Base-by-base conservation (phyloP, 2,888 invertebrate species). In the Cartodere bifasciata region DNA sequence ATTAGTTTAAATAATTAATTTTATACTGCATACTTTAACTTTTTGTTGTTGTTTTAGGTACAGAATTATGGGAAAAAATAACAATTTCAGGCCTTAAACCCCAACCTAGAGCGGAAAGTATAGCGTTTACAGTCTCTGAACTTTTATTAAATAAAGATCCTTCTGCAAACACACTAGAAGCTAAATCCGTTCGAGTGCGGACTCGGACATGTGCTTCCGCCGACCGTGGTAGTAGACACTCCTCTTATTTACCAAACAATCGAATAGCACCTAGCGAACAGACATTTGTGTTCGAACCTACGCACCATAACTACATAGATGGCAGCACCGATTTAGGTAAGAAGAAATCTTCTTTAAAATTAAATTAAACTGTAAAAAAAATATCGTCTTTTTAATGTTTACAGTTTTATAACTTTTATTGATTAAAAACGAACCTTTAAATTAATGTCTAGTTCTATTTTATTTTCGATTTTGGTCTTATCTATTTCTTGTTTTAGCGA, bases 31-130 rank as follows among this genome's bases (percentile, higher is more conserved):
- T n/a, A n/a, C n/a, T n/a, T 28, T 10, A 29, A 13, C 29, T 20
- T 9, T 13, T 29, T 21, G 21, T 29, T 29, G 33, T 34, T 34
- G 34, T 57, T 51, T 20, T 57, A 80, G 83, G 68, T 5, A 70
- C 75, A 3, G 82, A 82, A 56, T 67, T 68, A 4, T 84, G 84
- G 83, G 83, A 84, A 52, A 73, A 75, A 41, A 65, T 84, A 27
- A 55, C 62, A 5, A 69, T 75, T 25, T 56, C 62, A 4, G 70
- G 73, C 10, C 50, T 69, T 24, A 68, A 72, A 47, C 81, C 82
- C 0, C 72, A 75, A 16, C 72, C 78, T 1, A 69, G 78, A 39
- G 73, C 78, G 14, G 80, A 79, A 57, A 67, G 72, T 47, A 67
- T 76, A 31, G 75, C 74, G 10, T 63, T 79, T 36, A 69, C 76